Percentiles rank a stretch among this genome's conserved stretches.
Evolutionary conservation across 2,797 vertebrate genomes (phyloP).

Genomic region (Diplodus sargus): DNA sequence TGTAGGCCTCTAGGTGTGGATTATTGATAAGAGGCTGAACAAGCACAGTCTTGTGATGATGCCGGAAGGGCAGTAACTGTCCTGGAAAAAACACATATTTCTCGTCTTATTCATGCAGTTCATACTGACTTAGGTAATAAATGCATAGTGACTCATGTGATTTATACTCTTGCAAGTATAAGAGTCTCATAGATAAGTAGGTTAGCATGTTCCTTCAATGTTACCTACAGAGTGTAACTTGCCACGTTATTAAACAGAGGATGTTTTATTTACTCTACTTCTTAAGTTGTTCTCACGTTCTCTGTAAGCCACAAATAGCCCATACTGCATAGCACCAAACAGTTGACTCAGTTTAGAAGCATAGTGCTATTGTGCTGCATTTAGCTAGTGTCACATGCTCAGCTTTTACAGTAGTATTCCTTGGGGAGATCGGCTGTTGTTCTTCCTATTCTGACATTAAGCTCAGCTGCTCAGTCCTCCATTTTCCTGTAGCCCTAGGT

Average conservation of each 20-base stretch:
- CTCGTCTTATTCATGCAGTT: conserved; percentile 41
- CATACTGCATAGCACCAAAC: conserved; percentile 7
- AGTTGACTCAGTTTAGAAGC: conserved; percentile 16
- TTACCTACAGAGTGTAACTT: conserved; percentile 39
- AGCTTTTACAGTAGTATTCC: conserved; percentile 34
- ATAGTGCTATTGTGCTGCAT: conserved; percentile 32
- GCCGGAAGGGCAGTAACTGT: conserved; percentile 24
- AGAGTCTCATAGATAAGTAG: conserved; percentile 32
- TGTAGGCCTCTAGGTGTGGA: conserved; percentile 26
- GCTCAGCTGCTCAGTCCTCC: conserved; percentile 43
- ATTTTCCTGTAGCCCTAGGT: conserved; percentile 35
- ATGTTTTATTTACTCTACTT: not conserved
- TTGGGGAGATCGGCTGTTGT: conserved; percentile 23
- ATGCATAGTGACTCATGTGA: conserved; percentile 40
- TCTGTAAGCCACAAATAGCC: conserved; percentile 16
- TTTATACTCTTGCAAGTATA: conserved; percentile 41
- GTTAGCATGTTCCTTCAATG: conserved; percentile 31
- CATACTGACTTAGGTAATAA: conserved; percentile 18
- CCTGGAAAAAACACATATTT: conserved; percentile 29
- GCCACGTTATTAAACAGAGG: not conserved
- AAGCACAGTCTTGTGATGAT: conserved; percentile 35
- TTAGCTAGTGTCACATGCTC: conserved; percentile 36
- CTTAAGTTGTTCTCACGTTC: conserved; percentile 7
- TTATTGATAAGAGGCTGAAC: conserved; percentile 45
- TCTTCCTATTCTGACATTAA: conserved; percentile 37